phyloP scores from a whole-genome alignment of 1,140 invertebrate genomes.

The Anagrus nilaparvatae region DNA sequence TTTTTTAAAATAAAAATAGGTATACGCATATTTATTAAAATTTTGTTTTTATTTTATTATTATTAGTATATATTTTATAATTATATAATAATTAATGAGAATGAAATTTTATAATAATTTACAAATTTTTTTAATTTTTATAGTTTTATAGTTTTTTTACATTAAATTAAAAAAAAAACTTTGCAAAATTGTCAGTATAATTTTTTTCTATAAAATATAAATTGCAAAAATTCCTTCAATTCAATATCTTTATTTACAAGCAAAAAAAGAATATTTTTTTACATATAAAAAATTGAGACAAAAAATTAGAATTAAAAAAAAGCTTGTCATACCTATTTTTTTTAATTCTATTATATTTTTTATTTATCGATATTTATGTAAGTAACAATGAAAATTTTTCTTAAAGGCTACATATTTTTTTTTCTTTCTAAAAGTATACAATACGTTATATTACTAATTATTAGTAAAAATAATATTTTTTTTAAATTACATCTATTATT shows the following conservation, averaged over 20 bases:
- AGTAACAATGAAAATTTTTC: conserved; percentile 44
- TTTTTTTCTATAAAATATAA: background rate
- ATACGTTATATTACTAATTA: conserved; percentile 28
- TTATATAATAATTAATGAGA: no score
- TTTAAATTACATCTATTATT: conserved; percentile 32
- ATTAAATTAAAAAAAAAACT: no score
- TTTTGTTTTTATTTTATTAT: no score
- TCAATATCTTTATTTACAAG: background rate
- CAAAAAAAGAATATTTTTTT: background rate
- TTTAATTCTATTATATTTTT: conserved; percentile 40
- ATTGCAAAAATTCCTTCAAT: background rate
- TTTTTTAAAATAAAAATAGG: no score
- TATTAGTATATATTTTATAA: no score
- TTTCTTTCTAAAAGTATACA: conserved; percentile 31
- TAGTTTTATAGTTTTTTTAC: no score
- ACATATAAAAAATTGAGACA: background rate
- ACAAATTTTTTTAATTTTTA: no score
- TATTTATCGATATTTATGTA: conserved; percentile 41
- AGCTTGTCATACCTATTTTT: conserved; percentile 32
- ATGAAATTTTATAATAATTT: no score
- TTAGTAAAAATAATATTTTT: conserved; percentile 40
- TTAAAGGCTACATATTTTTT: conserved; percentile 35
- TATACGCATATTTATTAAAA: no score
- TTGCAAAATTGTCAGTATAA: no score
- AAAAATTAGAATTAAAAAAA: conserved; percentile 16